phyloP scores from a whole-genome alignment of 2,113 vertebrate genomes.

The Chionodraco myersi region DNA sequence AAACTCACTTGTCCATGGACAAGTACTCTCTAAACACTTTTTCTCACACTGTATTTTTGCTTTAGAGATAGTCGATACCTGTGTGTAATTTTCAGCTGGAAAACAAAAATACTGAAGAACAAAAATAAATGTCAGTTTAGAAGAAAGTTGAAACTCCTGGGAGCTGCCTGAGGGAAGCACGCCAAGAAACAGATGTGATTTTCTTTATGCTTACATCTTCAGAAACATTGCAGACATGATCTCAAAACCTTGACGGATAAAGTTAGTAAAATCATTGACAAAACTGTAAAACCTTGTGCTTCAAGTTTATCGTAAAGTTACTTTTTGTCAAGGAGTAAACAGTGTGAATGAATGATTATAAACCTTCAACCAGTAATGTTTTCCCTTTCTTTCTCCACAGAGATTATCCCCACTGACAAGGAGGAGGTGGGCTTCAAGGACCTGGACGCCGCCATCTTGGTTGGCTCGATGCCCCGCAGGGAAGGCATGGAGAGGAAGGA shows the following conservation, averaged over 20 bases:
- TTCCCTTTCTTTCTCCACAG: slow-evolving; percentile 71
- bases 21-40: too few relatives aligned
- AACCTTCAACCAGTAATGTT: not conserved
- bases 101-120: too few relatives aligned
- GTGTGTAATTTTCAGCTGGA: too few relatives aligned
- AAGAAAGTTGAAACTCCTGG: too few relatives aligned
- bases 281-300: not conserved
- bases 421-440: slow-evolving; percentile 96
- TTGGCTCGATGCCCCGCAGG: slow-evolving; percentile 97
- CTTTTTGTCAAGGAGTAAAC: not conserved
- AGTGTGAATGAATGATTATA: too few relatives aligned
- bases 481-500: slow-evolving; percentile 99
- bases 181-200: too few relatives aligned
- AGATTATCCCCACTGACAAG: slow-evolving; percentile 94
- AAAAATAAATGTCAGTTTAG: not conserved
- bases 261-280: not conserved
- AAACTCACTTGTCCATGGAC: too few relatives aligned
- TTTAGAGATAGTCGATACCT: too few relatives aligned
- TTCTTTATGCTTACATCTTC: too few relatives aligned
- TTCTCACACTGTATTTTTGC: too few relatives aligned
- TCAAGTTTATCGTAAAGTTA: not conserved
- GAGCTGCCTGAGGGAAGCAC: too few relatives aligned
- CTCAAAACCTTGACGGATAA: not conserved
- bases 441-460: slow-evolving; percentile 93
- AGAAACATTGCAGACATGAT: too few relatives aligned